phyloP scores from a whole-genome alignment of 2,888 invertebrate species.

The Vandiemenella viatica region DNA sequence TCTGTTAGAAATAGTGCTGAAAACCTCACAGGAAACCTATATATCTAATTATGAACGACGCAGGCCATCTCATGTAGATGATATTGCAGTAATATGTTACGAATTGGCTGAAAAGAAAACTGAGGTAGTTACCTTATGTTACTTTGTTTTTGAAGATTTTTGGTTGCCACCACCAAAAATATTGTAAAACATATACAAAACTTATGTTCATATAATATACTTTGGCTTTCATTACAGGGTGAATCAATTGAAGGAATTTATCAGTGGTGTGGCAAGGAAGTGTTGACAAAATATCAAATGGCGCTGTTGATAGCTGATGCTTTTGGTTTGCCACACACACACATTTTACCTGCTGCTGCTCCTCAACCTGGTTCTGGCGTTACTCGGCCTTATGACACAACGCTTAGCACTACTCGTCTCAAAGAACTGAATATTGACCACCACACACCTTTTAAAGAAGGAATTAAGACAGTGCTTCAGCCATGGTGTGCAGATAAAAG shows the following conservation, averaged over 20 bases:
- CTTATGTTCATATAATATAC: background rate
- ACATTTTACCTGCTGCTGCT: conserved; percentile 25
- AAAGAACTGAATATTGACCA: conserved; percentile 24
- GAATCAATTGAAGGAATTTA: conserved; percentile 26
- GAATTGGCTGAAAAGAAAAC: conserved; percentile 24
- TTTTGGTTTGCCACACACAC: conserved; percentile 26
- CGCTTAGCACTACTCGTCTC: conserved; percentile 25
- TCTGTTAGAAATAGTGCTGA: conserved; percentile 23
- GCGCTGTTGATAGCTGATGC: conserved; percentile 28
- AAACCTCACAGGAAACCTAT: conserved; percentile 12
- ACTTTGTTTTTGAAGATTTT: background rate
- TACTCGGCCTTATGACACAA: conserved; percentile 29
- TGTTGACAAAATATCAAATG: conserved; percentile 36
- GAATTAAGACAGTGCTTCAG: conserved; percentile 21
- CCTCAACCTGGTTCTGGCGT: conserved; percentile 19
- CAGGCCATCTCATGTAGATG: conserved; percentile 30
- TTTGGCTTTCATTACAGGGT: conserved; percentile 11
- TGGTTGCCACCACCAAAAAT: background rate
- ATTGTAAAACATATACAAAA: background rate
- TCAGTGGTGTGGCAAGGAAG: conserved; percentile 34
- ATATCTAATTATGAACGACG: conserved; percentile 31
- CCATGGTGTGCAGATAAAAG: conserved; percentile 15
- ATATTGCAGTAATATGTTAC: conserved; percentile 28
- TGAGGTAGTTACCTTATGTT: conserved; percentile 14
- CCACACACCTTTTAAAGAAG: conserved; percentile 27